A percentile compares a stretch with the other conserved stretches of the same genome.
These are phyloP conservation scores for Shinisaurus crocodilurus DNA, from an alignment of 2,113 vertebrate genomes.

Conservation along the genomic window DNA sequence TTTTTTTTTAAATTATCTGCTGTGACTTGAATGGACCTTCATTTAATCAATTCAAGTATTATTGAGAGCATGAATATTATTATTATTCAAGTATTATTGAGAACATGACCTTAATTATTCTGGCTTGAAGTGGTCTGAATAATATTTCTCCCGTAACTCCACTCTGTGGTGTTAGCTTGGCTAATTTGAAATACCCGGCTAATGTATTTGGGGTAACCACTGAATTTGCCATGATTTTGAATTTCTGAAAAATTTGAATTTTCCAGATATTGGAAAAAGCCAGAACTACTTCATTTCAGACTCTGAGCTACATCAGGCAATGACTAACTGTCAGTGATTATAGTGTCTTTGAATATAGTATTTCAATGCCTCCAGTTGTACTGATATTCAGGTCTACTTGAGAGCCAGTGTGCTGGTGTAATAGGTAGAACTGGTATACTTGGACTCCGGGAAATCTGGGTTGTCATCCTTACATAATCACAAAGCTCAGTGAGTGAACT, in stretches of 20 bases:
- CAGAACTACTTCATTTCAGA: background rate
- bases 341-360: background rate
- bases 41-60: too few species aligned
- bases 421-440: background rate
- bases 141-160: background rate
- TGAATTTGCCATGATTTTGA: too few species aligned
- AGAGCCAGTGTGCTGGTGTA: background rate
- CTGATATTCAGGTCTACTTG: background rate
- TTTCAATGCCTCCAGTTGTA: too few species aligned
- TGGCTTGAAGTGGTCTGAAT: background rate
- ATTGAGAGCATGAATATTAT: too few species aligned
- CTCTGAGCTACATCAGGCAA: background rate
- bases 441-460: background rate
- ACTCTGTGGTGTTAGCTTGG: background rate
- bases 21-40: too few species aligned
- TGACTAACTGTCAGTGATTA: background rate
- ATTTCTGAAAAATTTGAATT: too few species aligned
- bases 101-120: background rate
- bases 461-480: background rate
- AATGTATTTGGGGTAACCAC: background rate
- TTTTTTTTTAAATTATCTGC: too few species aligned
- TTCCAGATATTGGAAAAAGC: background rate
- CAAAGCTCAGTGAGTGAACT: background rate
- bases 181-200: background rate
- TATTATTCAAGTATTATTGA: too few species aligned